Evolutionary conservation across 2,797 vertebrate genomes (phyloP), one percentile per base, ranked within the genome.

Genomic region (Mycteria americana): DNA sequence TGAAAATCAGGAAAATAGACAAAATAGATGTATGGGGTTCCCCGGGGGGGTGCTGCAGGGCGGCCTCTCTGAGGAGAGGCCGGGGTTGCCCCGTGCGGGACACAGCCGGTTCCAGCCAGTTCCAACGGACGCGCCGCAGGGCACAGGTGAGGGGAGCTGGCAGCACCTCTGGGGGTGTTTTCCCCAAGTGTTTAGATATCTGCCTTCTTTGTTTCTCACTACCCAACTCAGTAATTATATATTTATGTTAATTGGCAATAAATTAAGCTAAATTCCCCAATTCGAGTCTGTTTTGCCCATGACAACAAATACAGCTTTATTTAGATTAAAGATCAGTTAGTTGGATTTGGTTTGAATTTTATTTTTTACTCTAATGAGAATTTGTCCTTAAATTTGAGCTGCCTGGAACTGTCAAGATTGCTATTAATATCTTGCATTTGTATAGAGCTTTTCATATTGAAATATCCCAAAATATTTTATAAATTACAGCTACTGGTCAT

Each of bases 71-170:
- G 9, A 64, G 37, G 76, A 43, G 9, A 45, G 37, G 57, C 28
- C 3, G 2, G 19, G 25, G 54, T 6, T 24, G 18, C 56, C 21
- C n/a, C 11, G 1, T 14, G 15, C 2, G 3, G n/a, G 56, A 18
- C 9, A 48, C 54, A 46, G 64, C 8, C 5, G n/a, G 15, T 35
- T 48, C 64, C 33, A 35, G 41, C n/a, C 6, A 6, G 13, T 65
- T 68, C 78, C 78, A 50, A 27, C 1, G 22, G 13, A 57, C 22
- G 13, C 33, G 0, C 23, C 4, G 1, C 51, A 50, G 31, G 43
- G 25, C 45, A 68, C 11, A 13, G 63, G 31, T 76, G 53, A 51
- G 22, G 11, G 56, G 11, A 60, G 31, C 37, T 22, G 18, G 45
- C 1, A 1, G 24, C n/a, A 30, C 25, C 31, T 35, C 43, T 72